Conservation (phyloP, 2,888 invertebrate species). For the Thysanoteuthis rhombus region DNA sequence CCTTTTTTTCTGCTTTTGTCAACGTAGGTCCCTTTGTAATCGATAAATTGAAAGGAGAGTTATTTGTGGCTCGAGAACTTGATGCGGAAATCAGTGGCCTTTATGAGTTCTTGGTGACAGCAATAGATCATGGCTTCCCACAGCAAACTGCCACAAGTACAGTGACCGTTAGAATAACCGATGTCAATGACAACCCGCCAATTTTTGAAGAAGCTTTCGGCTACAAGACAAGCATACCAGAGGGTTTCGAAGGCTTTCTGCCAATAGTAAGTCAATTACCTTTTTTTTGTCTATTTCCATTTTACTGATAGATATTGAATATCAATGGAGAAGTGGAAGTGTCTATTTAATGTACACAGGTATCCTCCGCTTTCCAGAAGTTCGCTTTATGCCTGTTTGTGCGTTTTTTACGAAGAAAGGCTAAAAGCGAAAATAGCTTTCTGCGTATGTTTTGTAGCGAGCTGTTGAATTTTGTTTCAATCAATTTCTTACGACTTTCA, state of each 20-base stretch:
- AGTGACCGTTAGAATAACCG: conserved; percentile 72
- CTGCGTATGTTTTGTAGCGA: too few relatives aligned
- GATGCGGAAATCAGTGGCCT: conserved; percentile 22
- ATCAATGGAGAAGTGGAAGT: too few relatives aligned
- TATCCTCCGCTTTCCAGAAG: too few relatives aligned
- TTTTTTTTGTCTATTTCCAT: not conserved
- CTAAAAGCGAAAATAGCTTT: too few relatives aligned
- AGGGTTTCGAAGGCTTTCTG: conserved; percentile 19
- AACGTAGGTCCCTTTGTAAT: conserved; percentile 33
- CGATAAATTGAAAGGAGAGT: conserved; percentile 21
- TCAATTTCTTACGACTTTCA: too few relatives aligned
- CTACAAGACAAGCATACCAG: conserved; percentile 1
- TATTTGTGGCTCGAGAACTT: not conserved
- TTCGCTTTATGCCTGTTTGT: too few relatives aligned
- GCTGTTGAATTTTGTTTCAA: too few relatives aligned
- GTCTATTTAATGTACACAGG: too few relatives aligned
- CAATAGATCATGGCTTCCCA: conserved; percentile 35
- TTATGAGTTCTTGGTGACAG: conserved; percentile 26
- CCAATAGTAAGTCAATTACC: conserved; percentile 17
- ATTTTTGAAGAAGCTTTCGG: conserved; percentile 72
- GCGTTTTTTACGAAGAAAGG: too few relatives aligned
- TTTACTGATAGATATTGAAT: too few relatives aligned
- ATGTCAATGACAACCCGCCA: conserved; percentile 92
- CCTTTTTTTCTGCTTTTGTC: not conserved
- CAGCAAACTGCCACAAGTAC: conserved; percentile 33